Evolutionary conservation across 1,140 invertebrate genomes (phyloP).

Genomic region (Vanessa atalanta): DNA sequence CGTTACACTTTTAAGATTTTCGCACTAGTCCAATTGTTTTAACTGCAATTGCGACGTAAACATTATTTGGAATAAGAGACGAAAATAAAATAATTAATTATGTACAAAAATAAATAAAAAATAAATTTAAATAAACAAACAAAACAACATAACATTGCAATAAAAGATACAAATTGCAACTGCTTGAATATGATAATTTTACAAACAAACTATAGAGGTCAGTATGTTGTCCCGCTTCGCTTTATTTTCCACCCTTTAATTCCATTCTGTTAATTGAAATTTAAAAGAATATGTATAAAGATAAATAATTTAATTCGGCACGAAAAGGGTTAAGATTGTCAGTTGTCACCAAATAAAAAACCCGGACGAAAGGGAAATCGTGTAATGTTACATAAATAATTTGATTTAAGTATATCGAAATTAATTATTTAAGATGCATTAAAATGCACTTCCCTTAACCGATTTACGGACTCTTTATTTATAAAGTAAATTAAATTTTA

Average conservation of each 20-base stretch:
- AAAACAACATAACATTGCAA: too few relatives aligned
- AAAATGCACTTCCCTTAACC: background rate
- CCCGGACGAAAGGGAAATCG: slow-evolving; percentile 58
- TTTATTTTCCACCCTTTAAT: background rate
- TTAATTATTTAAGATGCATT: slow-evolving; percentile 26
- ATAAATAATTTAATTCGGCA: slow-evolving; percentile 63
- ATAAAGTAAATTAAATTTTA: background rate
- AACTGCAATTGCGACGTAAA: too few relatives aligned
- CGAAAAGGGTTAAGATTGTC: slow-evolving; percentile 70
- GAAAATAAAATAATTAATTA: too few relatives aligned
- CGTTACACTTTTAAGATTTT: too few relatives aligned
- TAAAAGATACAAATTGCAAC: too few relatives aligned
- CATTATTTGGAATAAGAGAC: too few relatives aligned
- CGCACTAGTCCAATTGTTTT: too few relatives aligned
- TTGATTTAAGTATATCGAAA: slow-evolving; percentile 39
- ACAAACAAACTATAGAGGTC: background rate
- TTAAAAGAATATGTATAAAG: slow-evolving; percentile 68
- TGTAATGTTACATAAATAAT: slow-evolving; percentile 62
- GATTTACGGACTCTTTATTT: background rate
- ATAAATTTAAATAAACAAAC: too few relatives aligned
- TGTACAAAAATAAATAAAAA: too few relatives aligned
- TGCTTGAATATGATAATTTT: too few relatives aligned
- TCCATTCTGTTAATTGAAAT: slow-evolving; percentile 52
- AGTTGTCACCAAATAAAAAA: slow-evolving; percentile 62
- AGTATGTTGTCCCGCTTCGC: background rate